Evolutionary conservation across 53 echinoderm and acorn worm genomes (phyloP).

Genomic region (Stichopus horrens): DNA sequence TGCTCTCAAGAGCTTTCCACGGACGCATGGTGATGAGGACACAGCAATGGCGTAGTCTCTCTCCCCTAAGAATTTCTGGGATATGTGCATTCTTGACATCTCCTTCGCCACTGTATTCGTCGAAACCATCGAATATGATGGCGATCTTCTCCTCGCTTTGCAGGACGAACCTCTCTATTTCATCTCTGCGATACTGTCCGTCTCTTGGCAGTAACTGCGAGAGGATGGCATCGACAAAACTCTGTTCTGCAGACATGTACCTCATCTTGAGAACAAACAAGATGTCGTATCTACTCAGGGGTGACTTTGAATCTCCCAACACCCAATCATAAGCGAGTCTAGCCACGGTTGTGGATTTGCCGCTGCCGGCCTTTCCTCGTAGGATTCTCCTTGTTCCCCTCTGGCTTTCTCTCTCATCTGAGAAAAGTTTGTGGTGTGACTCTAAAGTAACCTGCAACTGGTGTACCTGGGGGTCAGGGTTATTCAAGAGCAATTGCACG

Average conservation of each 20-base stretch:
- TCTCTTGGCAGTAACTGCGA: slow-evolving; percentile 24
- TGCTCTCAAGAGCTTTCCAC: slow-evolving; percentile 37
- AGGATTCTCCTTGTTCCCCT: slow-evolving; percentile 20
- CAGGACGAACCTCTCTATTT: slow-evolving; percentile 1
- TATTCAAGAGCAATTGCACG: slow-evolving; percentile 12
- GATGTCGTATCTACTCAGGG: slow-evolving; percentile 6
- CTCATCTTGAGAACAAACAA: slow-evolving; percentile 39
- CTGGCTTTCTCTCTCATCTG: not conserved
- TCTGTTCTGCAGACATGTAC: not conserved
- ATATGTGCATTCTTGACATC: not conserved
- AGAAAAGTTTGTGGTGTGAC: slow-evolving; percentile 36
- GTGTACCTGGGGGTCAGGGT: not conserved
- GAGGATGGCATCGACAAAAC: slow-evolving; percentile 32
- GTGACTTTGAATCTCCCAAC: not conserved
- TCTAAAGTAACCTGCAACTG: slow-evolving; percentile 17
- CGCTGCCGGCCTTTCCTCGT: slow-evolving; percentile 41
- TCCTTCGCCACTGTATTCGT: not conserved
- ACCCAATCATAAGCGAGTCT: slow-evolving; percentile 40
- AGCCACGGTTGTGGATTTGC: slow-evolving; percentile 35
- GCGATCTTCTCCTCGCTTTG: slow-evolving; percentile 22
- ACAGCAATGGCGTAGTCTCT: slow-evolving; percentile 21
- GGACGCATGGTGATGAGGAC: slow-evolving; percentile 41
- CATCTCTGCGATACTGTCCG: not conserved
- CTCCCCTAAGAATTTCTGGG: slow-evolving; percentile 2
- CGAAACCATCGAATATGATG: slow-evolving; percentile 46